Evolutionary conservation across 2,797 vertebrate species (phyloP), one percentile per base, ranked within the genome.

Genomic region (Nothura maculosa): DNA sequence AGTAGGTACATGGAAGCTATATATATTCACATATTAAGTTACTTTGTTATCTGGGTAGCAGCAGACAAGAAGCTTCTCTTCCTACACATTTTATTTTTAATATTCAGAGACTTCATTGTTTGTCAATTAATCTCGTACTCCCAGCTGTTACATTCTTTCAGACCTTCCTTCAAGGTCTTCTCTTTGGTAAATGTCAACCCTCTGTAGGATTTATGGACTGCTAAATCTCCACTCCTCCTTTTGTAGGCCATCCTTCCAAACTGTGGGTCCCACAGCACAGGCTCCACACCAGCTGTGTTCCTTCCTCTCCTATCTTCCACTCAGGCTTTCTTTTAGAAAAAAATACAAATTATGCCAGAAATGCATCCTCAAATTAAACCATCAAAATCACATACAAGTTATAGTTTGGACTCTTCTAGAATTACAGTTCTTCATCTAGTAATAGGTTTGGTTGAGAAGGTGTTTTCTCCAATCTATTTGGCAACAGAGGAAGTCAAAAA

Each of bases 131-230:
- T 72, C 42, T 93, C 43, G 60, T 64, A 15, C 63, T 94, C 43
- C 54, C 91, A 92, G 89, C 47, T 95, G 87, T 93, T 92, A 93
- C 27, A 52, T 87, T 87, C 68, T 92, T 96, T 94, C 75, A 93
- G 80, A 88, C 40, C 42, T 94, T 85, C 55, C 34, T 94, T 94
- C 84, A 94, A 95, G 87, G 89, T 94, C 80, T 94, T 89, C 24
- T 80, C 40, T 92, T 93, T 84, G 43, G 64, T 87, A 85, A 96
- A 94, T 90, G 81, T 89, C 92, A 96, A 15, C 54, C 90, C 73
- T 83, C 80, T 83, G 40, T 38, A 45, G 69, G 77, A 94, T 96
- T 92, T 94, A 90, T 79, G 58, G 52, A 18, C 62, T 67, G 74
- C 32, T 91, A 87, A 77, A 92, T 95, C 74, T 87, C 80, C 78